Base-by-base conservation (phyloP, 2,888 invertebrate species). In the Branchipolynoe longqiensis region DNA sequence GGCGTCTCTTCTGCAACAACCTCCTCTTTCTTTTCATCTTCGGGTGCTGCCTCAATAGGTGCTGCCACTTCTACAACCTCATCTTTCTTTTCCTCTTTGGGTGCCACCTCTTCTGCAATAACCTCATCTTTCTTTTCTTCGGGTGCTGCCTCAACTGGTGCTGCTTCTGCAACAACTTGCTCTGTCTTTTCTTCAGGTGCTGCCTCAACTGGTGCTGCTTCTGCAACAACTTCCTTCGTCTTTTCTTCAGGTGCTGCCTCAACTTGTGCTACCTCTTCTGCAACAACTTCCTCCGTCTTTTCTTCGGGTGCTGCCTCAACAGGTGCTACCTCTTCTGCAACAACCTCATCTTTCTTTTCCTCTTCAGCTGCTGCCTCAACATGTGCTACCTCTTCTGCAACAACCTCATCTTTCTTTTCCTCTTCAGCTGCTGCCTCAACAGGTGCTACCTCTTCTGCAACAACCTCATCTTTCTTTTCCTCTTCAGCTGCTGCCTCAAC, bases 1-100 rank as follows among this genome's bases (percentile, higher is more conserved):
- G 78, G 54, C 31, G 25, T 48, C 18, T 41, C 41, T 48, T 41
- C 25, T 48, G 78, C 48, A 48, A 48, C 78, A 41, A 48, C 41
- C 78, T 78, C 78, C 48, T 78, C 78, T n/a, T 48, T 78, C 25
- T 78, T 25, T 28, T 78, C 78, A 18, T 78, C 78, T 48, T 28
- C 48, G 14, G 78, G 78, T 0, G 78, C 69, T 4, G 33, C 78
- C 25, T 78, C 78, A 25, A 48, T 41, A 0, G 78, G n/a, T 48
- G 78, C 78, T 41, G 41, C 78, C 28, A 78, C 78, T 48, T 41
- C 48, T 4, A 48, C 78, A 78, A 48, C 78, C 31, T 78, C 73
- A 6, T 73, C 73, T n/a, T 73, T 36, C 73, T 73, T 33, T 25
- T 73, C 73, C 38, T 73, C 73, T 40, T 6, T 28, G 25, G 62